These are phyloP conservation scores for Flabesymbios commensalis DNA, from an alignment of 2,888 invertebrate species.

Conservation along the genomic window DNA sequence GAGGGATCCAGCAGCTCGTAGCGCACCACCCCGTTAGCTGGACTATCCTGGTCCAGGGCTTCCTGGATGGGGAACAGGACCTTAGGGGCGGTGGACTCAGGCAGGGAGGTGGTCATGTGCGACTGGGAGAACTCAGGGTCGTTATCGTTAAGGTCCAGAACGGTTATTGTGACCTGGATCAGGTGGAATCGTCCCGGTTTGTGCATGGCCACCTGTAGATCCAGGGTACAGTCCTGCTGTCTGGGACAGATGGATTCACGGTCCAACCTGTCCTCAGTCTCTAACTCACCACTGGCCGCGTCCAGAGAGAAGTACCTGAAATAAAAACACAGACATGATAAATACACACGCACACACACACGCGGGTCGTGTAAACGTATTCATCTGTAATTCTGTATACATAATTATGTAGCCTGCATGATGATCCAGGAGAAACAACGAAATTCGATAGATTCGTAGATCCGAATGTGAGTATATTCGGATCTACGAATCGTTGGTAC, in stretches of 20 bases:
- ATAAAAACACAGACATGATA: slow-evolving; percentile 23
- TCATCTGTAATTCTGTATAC: no score
- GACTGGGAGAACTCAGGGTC: slow-evolving; percentile 25
- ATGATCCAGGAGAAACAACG: no score
- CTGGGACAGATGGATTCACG: slow-evolving; percentile 22
- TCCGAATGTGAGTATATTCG: no score
- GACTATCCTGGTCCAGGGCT: slow-evolving; percentile 23
- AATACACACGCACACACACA: slow-evolving; percentile 20
- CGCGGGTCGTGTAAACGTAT: neutral
- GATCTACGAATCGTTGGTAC: no score
- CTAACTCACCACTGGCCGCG: slow-evolving; percentile 25
- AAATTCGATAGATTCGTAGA: no score
- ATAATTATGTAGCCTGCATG: no score
- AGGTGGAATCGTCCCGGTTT: slow-evolving; percentile 25
- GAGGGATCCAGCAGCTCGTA: slow-evolving; percentile 16
- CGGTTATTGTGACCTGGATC: slow-evolving; percentile 30
- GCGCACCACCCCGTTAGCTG: slow-evolving; percentile 11
- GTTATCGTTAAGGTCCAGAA: slow-evolving; percentile 36
- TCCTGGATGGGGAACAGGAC: slow-evolving; percentile 6
- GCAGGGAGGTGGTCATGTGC: slow-evolving; percentile 1
- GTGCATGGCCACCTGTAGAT: slow-evolving; percentile 31
- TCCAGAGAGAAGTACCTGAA: slow-evolving; percentile 23
- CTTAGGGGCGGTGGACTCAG: slow-evolving; percentile 13
- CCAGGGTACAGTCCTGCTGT: slow-evolving; percentile 19
- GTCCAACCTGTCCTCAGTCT: slow-evolving; percentile 29